Base-by-base conservation (phyloP, 2,888 invertebrate genomes). In the Charanyca ferruginea region DNA sequence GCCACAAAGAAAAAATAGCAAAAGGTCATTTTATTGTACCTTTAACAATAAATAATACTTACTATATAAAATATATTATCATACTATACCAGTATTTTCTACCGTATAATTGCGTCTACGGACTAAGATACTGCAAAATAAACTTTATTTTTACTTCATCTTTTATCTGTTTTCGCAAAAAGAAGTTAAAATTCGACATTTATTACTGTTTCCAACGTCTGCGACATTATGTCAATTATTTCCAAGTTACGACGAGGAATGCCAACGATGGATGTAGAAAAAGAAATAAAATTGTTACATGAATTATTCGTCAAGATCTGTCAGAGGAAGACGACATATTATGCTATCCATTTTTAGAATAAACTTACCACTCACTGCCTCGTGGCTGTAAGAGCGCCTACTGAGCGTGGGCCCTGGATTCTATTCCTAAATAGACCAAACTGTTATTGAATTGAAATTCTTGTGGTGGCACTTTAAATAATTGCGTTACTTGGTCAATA, bases 221-320 rank as follows among this genome's bases (percentile, higher is more conserved):
- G 18, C n/a, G 28, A 55, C n/a, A 38, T 16, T 16, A 48, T 25
- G 60, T 63, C 38, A 63, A 66, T 78, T 65, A 65, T 65, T 54
- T 48, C 0, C 44, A 35, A 71, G 35, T 59, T 66, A 66, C 47
- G 35, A 16, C 8, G 18, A 38, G 22, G 55, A 52, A 60, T 41
- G 25, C 11, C 22, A 11, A 52, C 6, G 1, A 5, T 4, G 23
- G 16, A 52, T 44, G 23, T 23, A 28, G 70, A 48, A 18, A 58
- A 47, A 6, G 9, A 54, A 48, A 51, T n/a, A 22, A 4, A 58
- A 48, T 16, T 42, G 18, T 16, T 22, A 38, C 9, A 22, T 20
- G 20, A 45, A 32, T 23, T 38, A 18, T 7, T 32, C 2, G 1
- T 18, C 28, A 23, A 47, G 49, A 42, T 35, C n/a, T 70, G 59